Evolutionary conservation across 2,888 invertebrate species (phyloP), one percentile per base, ranked within the genome.

Genomic region (Protonemura montana): DNA sequence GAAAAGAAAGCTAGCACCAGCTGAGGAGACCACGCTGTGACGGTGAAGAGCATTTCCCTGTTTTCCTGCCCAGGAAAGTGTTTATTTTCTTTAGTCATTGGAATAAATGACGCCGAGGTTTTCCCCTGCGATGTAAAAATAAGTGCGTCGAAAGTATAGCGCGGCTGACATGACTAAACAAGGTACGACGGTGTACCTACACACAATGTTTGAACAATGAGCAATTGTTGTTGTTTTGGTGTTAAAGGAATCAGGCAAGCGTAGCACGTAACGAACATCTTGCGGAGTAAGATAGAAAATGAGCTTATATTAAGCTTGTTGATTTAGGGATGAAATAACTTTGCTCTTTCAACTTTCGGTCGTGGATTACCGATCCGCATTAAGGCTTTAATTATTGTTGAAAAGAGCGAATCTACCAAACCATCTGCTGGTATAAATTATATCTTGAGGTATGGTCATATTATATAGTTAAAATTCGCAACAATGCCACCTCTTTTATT

Each of bases 31-130:
- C 59, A 21, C 21, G 59, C 59, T 59, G 59, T 13, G 59, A 59
- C 21, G 25, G 78, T 78, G 78, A 26, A 78, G 78, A 78, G 78
- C 78, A 78, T 78, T 78, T 78, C 78, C 28, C 26, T 78, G 78
- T 78, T 78, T 78, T 78, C 78, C 78, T 78, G 59, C 78, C n/a
- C 26, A 26, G 28, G 26, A 78, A 27, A 27, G 78, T 78, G 78
- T 78, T 78, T 78, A 78, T 78, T 78, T 78, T 78, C 26, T 28
- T 26, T 27, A 1, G 28, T 26, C 78, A 78, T 27, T 78, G 78
- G 78, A 78, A 78, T 78, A 78, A 78, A 78, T 78, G 78, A 78
- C 59, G 59, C 6, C 59, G 59, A 21, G 21, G 59, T 59, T 59
- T 59, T 21, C 59, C 59, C 59, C 3, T 21, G 41, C 59, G 59